Base-by-base conservation (phyloP, 2,797 vertebrate species). In the Myotis findleyi region DNA sequence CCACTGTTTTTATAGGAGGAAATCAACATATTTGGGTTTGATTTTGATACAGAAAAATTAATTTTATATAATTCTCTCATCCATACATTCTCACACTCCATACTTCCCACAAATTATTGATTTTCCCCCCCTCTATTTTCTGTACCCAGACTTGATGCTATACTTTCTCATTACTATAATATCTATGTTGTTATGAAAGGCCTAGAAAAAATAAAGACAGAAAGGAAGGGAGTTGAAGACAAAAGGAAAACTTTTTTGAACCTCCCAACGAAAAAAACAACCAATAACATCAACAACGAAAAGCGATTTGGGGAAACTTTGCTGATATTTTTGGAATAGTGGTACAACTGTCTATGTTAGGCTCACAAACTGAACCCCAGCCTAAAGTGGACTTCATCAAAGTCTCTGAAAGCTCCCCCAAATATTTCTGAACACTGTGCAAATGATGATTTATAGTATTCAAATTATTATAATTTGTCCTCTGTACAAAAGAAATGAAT, bases 311-410 rank as follows among this genome's bases (percentile, higher is more conserved):
- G 49, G 5, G n/a, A 36, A 2, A 20, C 27, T 89, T 36, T 90
- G 14, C 62, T 77, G 36, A 47, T 55, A 76, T 33, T 76, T 95
- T 93, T 77, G 71, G 55, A 75, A 95, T 44, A 44, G 79, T 62
- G 49, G 41, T 11, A 33, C 14, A 66, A 91, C 59, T 44, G 49
- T 72, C 75, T 71, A 80, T 73, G 51, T 80, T 81, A 90, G 38
- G 5, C 5, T 86, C 12, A 20, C 44, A 44, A 66, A 90, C 33
- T 27, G 17, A 89, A 80, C 3, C 25, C 18, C 20, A 73, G 20
- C 6, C 77, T 89, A 44, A 83, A 72, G 14, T 30, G 73, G n/a
- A 87, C 51, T 83, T 93, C 36, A 69, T 1, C 9, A 6, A 88
- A 72, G 6, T 47, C 33, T 23, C 27, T 0, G 3, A 44, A 16